These are phyloP conservation scores for Acleris holmiana DNA, from an alignment of 2,888 invertebrate species.

Conservation along the genomic window DNA sequence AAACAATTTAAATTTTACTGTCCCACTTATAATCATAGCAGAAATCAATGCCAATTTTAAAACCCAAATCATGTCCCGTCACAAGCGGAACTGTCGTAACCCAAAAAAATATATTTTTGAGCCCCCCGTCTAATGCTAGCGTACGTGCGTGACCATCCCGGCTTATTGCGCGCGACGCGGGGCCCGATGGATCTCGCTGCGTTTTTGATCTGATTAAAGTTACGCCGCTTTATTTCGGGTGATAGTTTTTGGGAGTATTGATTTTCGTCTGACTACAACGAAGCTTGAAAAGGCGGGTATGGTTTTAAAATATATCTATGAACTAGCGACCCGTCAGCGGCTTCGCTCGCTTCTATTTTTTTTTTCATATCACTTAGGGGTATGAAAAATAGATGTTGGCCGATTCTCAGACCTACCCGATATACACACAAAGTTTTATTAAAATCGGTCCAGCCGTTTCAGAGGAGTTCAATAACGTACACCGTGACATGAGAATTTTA, in stretches of 20 bases:
- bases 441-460: too few relatives aligned
- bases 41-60: constrained; percentile 33
- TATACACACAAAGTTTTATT: too few relatives aligned
- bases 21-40: neutral
- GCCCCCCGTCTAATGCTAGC: constrained; percentile 57
- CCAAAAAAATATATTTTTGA: constrained; percentile 62
- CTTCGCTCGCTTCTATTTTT: too few relatives aligned
- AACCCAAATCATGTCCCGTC: constrained; percentile 36
- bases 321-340: too few relatives aligned
- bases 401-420: too few relatives aligned
- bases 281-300: neutral
- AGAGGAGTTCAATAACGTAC: too few relatives aligned
- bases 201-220: constrained; percentile 37
- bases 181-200: constrained; percentile 68
- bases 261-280: neutral
- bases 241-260: constrained; percentile 12
- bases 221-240: constrained; percentile 28
- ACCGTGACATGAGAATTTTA: too few relatives aligned
- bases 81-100: constrained; percentile 45
- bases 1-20: neutral
- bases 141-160: constrained; percentile 83
- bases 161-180: constrained; percentile 72
- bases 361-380: too few relatives aligned
- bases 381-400: too few relatives aligned
- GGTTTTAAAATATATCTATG: neutral